Evolutionary conservation across 2,888 invertebrate species (phyloP).

Genomic region (Ormyrus labotus): DNA sequence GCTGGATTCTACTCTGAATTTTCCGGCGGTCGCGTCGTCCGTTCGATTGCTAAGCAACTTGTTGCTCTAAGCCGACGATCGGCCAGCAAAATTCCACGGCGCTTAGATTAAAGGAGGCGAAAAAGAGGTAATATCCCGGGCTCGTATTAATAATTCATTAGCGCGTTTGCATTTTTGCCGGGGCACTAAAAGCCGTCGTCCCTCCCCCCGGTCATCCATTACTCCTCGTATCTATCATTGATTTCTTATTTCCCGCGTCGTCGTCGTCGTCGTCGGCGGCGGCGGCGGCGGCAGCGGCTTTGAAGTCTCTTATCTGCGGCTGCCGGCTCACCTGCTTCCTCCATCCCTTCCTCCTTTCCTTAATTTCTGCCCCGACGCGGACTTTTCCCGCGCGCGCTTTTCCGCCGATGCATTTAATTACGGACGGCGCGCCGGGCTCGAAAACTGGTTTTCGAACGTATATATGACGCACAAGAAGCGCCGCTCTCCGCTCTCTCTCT

Average conservation of each 20-base stretch:
- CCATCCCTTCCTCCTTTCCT: conserved; percentile 4
- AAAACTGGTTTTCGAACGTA: too few species aligned
- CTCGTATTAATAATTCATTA: conserved; percentile 39
- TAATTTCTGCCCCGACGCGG: conserved; percentile 38
- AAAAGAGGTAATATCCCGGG: background rate
- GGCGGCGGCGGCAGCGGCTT: background rate
- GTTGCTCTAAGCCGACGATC: too few species aligned
- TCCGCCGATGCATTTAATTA: conserved; percentile 67
- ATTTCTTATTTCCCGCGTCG: background rate
- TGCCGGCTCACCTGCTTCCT: conserved; percentile 10
- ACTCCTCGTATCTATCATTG: background rate
- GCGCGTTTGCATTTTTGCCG: background rate
- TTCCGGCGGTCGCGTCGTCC: too few species aligned
- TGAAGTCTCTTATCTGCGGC: background rate
- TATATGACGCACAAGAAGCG: too few species aligned
- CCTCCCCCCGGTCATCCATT: background rate
- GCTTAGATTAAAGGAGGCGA: background rate
- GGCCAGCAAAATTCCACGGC: background rate
- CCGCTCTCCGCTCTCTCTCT: background rate
- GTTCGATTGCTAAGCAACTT: too few species aligned
- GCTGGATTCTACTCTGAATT: too few species aligned
- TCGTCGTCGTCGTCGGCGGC: background rate
- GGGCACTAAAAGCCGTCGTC: too few species aligned
- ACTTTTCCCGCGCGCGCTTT: conserved; percentile 42
- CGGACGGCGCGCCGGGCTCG: conserved; percentile 59